phyloP scores from a whole-genome alignment of 2,113 vertebrate genomes.

The Ophthalmolycus amberensis region DNA sequence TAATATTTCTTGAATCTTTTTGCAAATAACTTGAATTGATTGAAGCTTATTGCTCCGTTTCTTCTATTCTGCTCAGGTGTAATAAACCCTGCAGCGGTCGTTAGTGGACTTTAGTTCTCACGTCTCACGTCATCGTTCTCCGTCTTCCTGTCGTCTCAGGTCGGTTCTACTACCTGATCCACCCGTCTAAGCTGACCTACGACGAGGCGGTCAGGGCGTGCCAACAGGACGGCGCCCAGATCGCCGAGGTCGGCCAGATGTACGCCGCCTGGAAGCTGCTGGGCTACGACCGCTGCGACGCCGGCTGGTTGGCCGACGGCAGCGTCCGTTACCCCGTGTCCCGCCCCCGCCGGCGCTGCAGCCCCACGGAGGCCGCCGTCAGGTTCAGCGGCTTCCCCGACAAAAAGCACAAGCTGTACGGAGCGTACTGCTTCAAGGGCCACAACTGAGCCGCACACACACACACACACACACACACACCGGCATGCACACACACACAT shows the following conservation, averaged over 20 bases:
- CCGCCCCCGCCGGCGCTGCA: constrained; percentile 91
- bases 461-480: constrained; percentile 46
- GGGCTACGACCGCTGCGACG: constrained; percentile 95
- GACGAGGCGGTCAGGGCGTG: constrained; percentile 92
- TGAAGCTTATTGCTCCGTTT: too few species aligned
- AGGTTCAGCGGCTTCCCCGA: constrained; percentile 94
- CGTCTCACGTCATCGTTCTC: too few species aligned
- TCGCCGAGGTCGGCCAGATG: constrained; percentile 97
- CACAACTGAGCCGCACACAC: constrained; percentile 83
- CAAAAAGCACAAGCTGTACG: constrained; percentile 97
- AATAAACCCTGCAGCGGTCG: too few species aligned
- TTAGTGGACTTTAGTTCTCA: too few species aligned
- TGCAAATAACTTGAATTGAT: too few species aligned
- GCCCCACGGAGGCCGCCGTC: constrained; percentile 91
- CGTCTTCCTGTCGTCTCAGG: constrained; percentile 65
- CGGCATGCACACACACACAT: constrained; percentile 17
- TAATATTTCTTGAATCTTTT: too few species aligned
- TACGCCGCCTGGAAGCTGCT: constrained; percentile 95
- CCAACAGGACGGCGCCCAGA: constrained; percentile 89
- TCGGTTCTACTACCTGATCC: constrained; percentile 95
- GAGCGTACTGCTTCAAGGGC: constrained; percentile 94
- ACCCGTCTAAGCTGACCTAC: constrained; percentile 92
- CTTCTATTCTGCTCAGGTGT: too few species aligned
- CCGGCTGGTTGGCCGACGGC: constrained; percentile 95
- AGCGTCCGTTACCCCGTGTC: constrained; percentile 96